Evolutionary conservation across 2,888 invertebrate species (phyloP).

Genomic region (Cephalotes varians): DNA sequence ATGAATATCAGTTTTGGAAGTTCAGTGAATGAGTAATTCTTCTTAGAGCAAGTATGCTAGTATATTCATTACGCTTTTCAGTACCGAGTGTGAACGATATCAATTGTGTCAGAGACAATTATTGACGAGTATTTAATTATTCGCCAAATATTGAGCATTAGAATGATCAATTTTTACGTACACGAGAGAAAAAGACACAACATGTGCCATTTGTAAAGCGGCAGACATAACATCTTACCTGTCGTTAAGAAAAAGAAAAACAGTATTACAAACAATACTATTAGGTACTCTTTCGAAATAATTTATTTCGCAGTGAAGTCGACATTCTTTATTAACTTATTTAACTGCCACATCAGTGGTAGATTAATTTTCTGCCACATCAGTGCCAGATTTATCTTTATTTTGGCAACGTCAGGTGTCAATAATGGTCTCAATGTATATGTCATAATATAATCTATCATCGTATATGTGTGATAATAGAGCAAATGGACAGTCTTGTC

Average conservation of each 20-base stretch:
- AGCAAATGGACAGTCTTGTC: conserved; percentile 71
- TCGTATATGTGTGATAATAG: conserved; percentile 77
- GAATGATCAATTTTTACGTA: conserved; percentile 13
- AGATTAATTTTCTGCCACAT: conserved; percentile 45
- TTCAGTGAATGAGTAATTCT: conserved; percentile 44
- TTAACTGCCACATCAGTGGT: conserved; percentile 49
- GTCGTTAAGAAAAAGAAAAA: conserved; percentile 10
- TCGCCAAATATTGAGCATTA: neutral
- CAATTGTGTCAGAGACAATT: conserved; percentile 47
- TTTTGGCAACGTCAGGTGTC: conserved; percentile 50
- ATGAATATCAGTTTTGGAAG: conserved; percentile 49
- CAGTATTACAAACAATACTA: conserved; percentile 12
- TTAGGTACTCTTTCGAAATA: conserved; percentile 36
- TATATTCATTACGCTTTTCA: conserved; percentile 49
- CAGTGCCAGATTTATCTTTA: conserved; percentile 57
- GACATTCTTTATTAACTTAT: conserved; percentile 53
- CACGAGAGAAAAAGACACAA: conserved; percentile 29
- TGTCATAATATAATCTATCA: conserved; percentile 67
- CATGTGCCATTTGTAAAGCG: conserved; percentile 60
- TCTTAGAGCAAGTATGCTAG: conserved; percentile 41
- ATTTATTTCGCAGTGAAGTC: conserved; percentile 36
- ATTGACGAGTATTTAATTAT: conserved; percentile 44
- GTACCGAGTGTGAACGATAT: conserved; percentile 44
- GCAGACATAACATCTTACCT: conserved; percentile 15
- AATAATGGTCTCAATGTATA: conserved; percentile 69